Evolutionary conservation across 2,797 vertebrate species (phyloP).

Genomic region (Thamnophis elegans): DNA sequence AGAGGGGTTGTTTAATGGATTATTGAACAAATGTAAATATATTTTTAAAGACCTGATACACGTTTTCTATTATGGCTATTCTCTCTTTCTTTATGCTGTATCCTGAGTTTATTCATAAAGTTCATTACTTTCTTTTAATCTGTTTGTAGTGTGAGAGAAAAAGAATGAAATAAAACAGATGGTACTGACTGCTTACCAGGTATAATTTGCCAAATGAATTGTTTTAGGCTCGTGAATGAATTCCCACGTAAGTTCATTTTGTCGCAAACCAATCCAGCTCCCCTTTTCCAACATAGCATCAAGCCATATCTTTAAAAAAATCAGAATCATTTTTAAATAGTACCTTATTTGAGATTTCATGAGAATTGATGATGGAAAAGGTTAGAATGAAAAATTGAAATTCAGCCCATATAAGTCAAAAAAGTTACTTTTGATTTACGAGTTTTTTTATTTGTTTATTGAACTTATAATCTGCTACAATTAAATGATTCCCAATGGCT

Average conservation of each 20-base stretch:
- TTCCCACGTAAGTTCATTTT: neutral
- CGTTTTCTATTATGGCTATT: neutral
- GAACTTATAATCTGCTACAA: neutral
- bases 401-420: neutral
- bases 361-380: neutral
- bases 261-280: constrained; percentile 28
- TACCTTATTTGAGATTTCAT: neutral
- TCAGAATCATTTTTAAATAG: neutral
- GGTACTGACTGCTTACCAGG: constrained; percentile 16
- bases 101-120: neutral
- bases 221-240: neutral
- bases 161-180: neutral
- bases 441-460: neutral
- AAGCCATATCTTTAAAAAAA: constrained; percentile 18
- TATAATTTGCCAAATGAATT: neutral
- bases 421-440: neutral
- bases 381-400: neutral
- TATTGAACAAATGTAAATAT: neutral
- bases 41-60: neutral
- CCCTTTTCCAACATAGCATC: constrained; percentile 4
- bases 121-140: neutral
- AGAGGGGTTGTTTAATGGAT: neutral
- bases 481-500: neutral
- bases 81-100: neutral
- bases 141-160: neutral